Conservation (phyloP, 2,113 vertebrate genomes). For the Clarias gariepinus region DNA sequence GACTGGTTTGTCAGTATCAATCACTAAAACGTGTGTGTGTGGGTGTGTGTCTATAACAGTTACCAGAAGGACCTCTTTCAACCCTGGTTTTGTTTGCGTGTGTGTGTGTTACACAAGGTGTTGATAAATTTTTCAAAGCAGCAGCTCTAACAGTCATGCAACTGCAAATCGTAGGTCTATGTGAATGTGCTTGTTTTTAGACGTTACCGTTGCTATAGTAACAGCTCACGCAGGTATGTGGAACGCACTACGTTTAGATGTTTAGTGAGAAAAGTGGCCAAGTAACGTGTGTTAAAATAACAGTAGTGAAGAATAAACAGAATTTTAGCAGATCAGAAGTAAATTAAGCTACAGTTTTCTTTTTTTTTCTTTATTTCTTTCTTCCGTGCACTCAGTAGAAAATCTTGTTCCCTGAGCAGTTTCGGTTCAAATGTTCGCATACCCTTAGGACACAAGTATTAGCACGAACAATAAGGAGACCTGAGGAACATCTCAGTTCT, state of each 20-base stretch:
- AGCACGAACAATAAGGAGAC: neutral
- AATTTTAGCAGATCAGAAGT: neutral
- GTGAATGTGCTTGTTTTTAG: neutral
- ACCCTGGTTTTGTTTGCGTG: neutral
- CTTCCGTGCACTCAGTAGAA: neutral
- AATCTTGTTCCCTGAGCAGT: neutral
- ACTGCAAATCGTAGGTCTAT: neutral
- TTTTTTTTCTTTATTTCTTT: neutral
- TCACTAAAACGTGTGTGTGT: neutral
- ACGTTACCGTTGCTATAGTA: neutral
- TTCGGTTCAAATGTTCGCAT: neutral
- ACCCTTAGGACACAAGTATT: neutral
- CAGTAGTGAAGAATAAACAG: neutral
- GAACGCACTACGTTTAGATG: too few species aligned
- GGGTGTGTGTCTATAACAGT: neutral
- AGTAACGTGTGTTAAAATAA: neutral
- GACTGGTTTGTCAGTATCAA: neutral
- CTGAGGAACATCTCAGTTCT: neutral
- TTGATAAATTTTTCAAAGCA: neutral
- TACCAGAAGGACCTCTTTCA: neutral
- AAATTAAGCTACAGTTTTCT: neutral
- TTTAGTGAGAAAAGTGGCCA: neutral
- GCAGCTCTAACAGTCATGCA: neutral
- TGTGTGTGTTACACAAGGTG: neutral
- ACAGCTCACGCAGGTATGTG: neutral